phyloP scores from a whole-genome alignment of 2,113 vertebrate species.

The Xenus cinereus region DNA sequence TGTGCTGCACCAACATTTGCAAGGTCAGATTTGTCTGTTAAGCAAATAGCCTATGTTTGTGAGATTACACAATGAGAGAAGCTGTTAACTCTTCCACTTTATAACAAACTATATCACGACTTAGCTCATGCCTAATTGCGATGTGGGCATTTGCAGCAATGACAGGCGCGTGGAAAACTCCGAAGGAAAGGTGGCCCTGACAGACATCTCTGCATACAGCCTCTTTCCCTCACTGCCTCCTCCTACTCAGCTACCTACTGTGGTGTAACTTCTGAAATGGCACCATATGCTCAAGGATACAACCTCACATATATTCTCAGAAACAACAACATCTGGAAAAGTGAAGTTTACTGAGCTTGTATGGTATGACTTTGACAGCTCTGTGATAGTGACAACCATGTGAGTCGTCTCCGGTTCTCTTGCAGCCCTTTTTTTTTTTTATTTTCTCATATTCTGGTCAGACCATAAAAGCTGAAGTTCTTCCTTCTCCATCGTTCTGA shows the following conservation, averaged over 20 bases:
- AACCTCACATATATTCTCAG: conserved; percentile 3
- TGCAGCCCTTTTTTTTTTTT: neutral
- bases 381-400: neutral
- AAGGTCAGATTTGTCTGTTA: neutral
- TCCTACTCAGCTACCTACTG: conserved; percentile 21
- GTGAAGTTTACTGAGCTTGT: neutral
- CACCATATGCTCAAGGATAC: neutral
- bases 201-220: neutral
- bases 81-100: neutral
- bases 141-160: neutral
- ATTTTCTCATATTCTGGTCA: neutral
- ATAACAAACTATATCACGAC: neutral
- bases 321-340: conserved; percentile 39
- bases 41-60: neutral
- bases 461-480: neutral
- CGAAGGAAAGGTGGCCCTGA: neutral
- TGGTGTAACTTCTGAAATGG: conserved; percentile 23
- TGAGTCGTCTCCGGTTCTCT: neutral
- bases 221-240: neutral
- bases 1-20: neutral
- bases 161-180: neutral
- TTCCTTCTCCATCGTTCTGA: neutral
- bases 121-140: neutral
- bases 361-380: neutral
- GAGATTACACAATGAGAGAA: neutral